A percentile compares a stretch with the other conserved stretches of the same genome.
These are phyloP conservation scores for Bubo scandiacus DNA, from an alignment of 2,113 vertebrate genomes.

Conservation along the genomic window DNA sequence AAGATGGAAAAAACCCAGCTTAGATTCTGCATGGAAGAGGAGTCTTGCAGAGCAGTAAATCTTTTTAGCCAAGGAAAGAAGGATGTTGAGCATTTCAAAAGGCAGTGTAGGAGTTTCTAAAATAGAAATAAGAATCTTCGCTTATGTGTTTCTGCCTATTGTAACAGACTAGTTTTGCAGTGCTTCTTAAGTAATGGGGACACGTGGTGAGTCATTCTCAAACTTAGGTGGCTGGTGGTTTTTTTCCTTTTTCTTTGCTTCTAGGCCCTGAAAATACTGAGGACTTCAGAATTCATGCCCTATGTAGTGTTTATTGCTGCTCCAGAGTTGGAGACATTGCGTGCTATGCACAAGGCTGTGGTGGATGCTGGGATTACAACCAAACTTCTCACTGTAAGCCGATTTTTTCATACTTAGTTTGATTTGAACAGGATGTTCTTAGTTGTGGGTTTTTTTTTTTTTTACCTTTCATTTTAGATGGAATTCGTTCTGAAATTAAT, in stretches of 20 bases:
- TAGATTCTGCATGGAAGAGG: background rate
- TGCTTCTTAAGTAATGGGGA: background rate
- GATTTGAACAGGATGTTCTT: background rate
- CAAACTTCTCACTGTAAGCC: slow-evolving; percentile 93
- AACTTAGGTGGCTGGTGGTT: rapidly evolving
- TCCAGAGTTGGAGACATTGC: slow-evolving; percentile 90
- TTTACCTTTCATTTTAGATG: background rate
- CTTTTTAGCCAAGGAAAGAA: background rate
- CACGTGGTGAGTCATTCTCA: background rate
- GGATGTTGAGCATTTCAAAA: background rate
- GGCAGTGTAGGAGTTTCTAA: background rate
- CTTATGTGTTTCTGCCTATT: background rate
- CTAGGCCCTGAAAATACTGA: slow-evolving; percentile 93
- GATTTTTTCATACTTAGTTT: background rate
- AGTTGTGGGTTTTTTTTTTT: too few species aligned
- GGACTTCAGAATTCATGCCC: slow-evolving; percentile 97
- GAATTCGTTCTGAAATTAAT: background rate
- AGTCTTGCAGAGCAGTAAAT: background rate
- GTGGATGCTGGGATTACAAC: slow-evolving; percentile 96
- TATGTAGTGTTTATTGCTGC: slow-evolving; percentile 98
- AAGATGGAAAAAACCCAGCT: background rate
- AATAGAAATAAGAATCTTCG: background rate
- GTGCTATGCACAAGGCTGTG: slow-evolving; percentile 97
- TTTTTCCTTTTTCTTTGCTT: background rate
- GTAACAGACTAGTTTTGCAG: background rate